Base-by-base conservation (phyloP, 2,888 invertebrate species). In the Pollenia amentaria region DNA sequence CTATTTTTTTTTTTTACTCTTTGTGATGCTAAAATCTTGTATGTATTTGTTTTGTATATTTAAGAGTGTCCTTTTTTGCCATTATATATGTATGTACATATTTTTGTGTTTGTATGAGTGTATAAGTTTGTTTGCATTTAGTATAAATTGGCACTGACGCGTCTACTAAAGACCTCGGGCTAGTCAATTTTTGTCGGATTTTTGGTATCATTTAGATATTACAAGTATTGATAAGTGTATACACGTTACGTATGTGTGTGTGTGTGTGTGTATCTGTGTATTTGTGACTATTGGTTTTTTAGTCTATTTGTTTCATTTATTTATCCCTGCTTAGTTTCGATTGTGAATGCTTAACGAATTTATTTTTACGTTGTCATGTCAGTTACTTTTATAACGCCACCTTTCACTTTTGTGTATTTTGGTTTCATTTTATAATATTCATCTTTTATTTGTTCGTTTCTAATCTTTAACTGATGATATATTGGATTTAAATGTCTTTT, bases 71-170 rank as follows among this genome's bases (percentile, higher is more conserved):
- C 70, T 38, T 64, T 79, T 70, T 38, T 16, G 1, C 21, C 14
- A 78, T 53, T 16, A 16, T 44, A 69, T 6, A 46, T 12, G 21
- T 29, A 16, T 42, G 40, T 16, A 38, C n/a, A 60, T 42, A 42
- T 46, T 67, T 48, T 29, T 16, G 3, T 11, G 8, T 62, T 10
- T 48, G 40, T 8, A 10, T 69, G 40, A 51, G 0, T 69, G 21
- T 16, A 2, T 38, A 7, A 18, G 76, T 64, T 64, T 42, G 70
- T 76, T 70, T 64, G 77, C 18, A 46, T 72, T 46, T 70, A 16
- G 44, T 72, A 72, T 70, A 83, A 77, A 77, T 73, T 84, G 84
- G 77, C 84, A 84, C 78, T 72, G 72, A 84, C 72, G 78, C 84
- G 48, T 84, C 78, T 57, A 73, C 21, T 67, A 44, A 72, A 72